phyloP scores from a whole-genome alignment of 1,140 invertebrate species.

The Steinernema khuongi region DNA sequence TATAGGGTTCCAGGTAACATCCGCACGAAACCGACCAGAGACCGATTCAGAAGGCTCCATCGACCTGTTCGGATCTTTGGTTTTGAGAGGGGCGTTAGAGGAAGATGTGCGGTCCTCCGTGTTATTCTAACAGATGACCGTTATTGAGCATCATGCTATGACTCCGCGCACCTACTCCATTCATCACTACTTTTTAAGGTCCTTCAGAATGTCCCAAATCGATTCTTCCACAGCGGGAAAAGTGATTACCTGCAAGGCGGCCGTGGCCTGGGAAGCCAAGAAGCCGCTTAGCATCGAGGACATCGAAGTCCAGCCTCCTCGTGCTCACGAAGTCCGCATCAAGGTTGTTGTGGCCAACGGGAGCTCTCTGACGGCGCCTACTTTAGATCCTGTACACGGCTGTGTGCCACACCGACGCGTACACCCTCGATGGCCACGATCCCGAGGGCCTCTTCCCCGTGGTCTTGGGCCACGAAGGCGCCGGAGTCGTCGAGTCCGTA shows the following conservation, averaged over 20 bases:
- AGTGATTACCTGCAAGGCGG: slow-evolving; percentile 49
- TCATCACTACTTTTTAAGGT: neutral
- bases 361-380: slow-evolving; percentile 47
- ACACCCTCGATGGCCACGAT: slow-evolving; percentile 83
- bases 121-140: too few species aligned
- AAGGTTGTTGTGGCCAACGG: slow-evolving; percentile 59
- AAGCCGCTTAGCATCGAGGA: slow-evolving; percentile 80
- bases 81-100: too few species aligned
- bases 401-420: slow-evolving; percentile 95
- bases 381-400: slow-evolving; percentile 77
- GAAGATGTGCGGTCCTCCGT: too few species aligned
- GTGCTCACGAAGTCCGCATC: slow-evolving; percentile 68
- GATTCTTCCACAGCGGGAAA: neutral
- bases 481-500: slow-evolving; percentile 63
- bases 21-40: too few species aligned
- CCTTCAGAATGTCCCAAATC: neutral
- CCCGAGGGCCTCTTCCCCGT: slow-evolving; percentile 89
- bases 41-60: too few species aligned
- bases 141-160: too few species aligned
- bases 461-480: slow-evolving; percentile 86
- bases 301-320: slow-evolving; percentile 88
- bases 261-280: slow-evolving; percentile 58
- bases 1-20: too few species aligned
- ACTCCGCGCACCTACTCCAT: too few species aligned
- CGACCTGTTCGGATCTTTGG: too few species aligned